Conservation (phyloP, 2,888 invertebrate species). For the Torymus auratus region DNA sequence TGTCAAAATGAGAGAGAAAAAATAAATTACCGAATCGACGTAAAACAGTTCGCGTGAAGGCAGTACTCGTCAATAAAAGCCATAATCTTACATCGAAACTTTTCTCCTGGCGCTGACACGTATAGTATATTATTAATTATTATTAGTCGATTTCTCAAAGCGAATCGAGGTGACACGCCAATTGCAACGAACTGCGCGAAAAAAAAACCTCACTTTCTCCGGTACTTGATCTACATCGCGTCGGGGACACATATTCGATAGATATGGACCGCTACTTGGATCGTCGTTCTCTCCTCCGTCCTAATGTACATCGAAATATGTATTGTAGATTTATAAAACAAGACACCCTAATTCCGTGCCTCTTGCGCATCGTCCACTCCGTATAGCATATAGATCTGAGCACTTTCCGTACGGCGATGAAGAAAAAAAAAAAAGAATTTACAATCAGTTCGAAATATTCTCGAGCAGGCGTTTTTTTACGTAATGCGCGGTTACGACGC, state of each 20-base stretch:
- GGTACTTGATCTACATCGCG: not conserved
- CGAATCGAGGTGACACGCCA: constrained; percentile 11
- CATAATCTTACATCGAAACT: not conserved
- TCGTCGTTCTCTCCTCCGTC: constrained; percentile 61
- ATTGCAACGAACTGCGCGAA: constrained; percentile 8
- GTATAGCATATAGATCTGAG: constrained; percentile 41
- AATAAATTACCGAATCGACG: no score
- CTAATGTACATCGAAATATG: constrained; percentile 68
- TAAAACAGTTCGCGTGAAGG: not conserved
- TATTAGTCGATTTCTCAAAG: constrained; percentile 47
- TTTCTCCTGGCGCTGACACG: constrained; percentile 4
- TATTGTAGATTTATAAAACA: constrained; percentile 69
- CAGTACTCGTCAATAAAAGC: not conserved
- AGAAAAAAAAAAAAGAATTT: not conserved
- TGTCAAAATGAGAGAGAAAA: no score
- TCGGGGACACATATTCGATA: constrained; percentile 33
- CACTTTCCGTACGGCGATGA: constrained; percentile 40
- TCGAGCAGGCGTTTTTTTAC: no score
- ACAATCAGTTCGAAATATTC: no score
- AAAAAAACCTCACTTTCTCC: not conserved
- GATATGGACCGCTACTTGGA: constrained; percentile 49
- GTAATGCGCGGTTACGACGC: no score
- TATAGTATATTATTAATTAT: no score
- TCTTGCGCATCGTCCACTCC: constrained; percentile 50
- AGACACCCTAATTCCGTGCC: constrained; percentile 58